Percentiles rank a stretch among this genome's conserved stretches.
Evolutionary conservation across 2,888 invertebrate genomes (phyloP).

Genomic region (Hypomecis atomaria): DNA sequence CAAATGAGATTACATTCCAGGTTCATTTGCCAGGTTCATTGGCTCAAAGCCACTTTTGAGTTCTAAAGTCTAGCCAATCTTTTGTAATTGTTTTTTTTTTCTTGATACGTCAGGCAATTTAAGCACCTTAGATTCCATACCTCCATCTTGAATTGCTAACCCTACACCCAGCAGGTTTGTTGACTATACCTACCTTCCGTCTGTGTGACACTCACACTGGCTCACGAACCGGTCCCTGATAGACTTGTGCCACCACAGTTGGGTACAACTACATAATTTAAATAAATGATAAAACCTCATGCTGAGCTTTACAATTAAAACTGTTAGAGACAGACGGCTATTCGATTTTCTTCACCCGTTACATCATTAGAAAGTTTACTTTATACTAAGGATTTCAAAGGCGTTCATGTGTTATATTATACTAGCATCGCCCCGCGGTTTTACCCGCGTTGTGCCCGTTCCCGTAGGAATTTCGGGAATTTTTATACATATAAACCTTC

Average conservation of each 20-base stretch:
- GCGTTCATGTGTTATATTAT: too few relatives aligned
- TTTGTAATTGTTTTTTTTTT: too few relatives aligned
- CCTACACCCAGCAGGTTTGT: constrained; percentile 55
- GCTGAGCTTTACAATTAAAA: constrained; percentile 75
- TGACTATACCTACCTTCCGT: constrained; percentile 35
- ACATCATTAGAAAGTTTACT: constrained; percentile 62
- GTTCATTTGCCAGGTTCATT: too few relatives aligned
- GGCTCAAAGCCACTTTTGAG: too few relatives aligned
- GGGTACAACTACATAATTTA: constrained; percentile 72
- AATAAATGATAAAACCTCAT: constrained; percentile 73
- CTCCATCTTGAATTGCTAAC: constrained; percentile 36
- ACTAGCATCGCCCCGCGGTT: too few relatives aligned
- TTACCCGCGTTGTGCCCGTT: too few relatives aligned
- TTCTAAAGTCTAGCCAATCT: too few relatives aligned
- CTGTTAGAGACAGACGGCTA: constrained; percentile 63
- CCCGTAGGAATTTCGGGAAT: too few relatives aligned
- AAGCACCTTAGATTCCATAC: constrained; percentile 38
- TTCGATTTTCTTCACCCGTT: constrained; percentile 67
- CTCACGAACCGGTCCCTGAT: constrained; percentile 69
- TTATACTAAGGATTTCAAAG: constrained; percentile 37
- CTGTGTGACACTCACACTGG: constrained; percentile 39
- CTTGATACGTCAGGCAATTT: constrained; percentile 11
- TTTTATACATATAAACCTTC: too few relatives aligned
- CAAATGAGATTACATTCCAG: too few relatives aligned
- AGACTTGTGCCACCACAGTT: constrained; percentile 71